phyloP scores from a whole-genome alignment of 2,888 invertebrate species.

The Laspeyria flexula region DNA sequence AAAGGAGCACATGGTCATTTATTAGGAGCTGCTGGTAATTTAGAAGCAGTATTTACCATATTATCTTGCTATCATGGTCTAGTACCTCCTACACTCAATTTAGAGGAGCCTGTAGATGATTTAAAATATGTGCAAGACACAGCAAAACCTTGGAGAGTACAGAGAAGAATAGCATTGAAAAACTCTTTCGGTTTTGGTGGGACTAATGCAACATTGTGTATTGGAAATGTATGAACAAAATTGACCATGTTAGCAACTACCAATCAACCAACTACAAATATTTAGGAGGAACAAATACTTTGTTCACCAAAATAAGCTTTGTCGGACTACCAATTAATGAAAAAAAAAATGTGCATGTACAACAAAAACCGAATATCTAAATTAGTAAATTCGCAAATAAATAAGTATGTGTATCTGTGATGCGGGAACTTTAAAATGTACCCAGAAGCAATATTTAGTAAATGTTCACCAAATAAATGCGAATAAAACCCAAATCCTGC shows the following conservation, averaged over 20 bases:
- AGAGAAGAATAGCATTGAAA: conserved; percentile 92
- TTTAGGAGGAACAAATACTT: too few relatives aligned
- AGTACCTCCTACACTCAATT: conserved; percentile 95
- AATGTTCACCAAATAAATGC: too few relatives aligned
- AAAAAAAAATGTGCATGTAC: too few relatives aligned
- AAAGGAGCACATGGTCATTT: conserved; percentile 99
- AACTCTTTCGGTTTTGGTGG: conserved; percentile 99
- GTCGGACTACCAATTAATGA: too few relatives aligned
- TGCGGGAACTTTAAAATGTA: too few relatives aligned
- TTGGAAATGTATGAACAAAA: conserved; percentile 65
- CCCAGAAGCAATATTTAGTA: too few relatives aligned
- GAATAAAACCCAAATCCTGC: too few relatives aligned
- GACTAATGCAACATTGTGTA: conserved; percentile 96
- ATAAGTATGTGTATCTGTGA: too few relatives aligned
- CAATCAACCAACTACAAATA: too few relatives aligned
- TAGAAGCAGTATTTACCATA: conserved; percentile 95
- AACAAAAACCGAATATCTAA: too few relatives aligned
- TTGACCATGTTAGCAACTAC: conserved; percentile 60
- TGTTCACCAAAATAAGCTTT: too few relatives aligned
- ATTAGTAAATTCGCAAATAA: too few relatives aligned
- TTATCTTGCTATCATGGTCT: conserved; percentile 91
- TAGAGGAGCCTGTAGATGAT: conserved; percentile 89
- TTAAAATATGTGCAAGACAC: conserved; percentile 90
- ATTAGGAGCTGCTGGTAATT: conserved; percentile 98
- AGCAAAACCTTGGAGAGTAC: conserved; percentile 85